Percentiles rank a stretch among this genome's conserved stretches.
These are phyloP conservation scores for Procavia capensis DNA, from an alignment of 2,113 vertebrate species.

Conservation along the genomic window DNA sequence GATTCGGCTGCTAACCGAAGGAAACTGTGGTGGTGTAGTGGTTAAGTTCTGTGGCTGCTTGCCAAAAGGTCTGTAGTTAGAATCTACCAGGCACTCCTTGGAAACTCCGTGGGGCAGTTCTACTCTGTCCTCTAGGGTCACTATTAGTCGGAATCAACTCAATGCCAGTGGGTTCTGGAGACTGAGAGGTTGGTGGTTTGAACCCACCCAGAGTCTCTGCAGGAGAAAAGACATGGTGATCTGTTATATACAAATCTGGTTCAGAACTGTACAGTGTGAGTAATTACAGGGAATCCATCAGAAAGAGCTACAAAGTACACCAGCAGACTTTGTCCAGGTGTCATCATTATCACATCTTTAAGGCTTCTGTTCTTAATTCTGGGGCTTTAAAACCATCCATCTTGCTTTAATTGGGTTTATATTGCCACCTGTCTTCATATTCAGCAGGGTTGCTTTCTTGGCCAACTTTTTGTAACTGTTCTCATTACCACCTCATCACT, in stretches of 20 bases:
- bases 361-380: constrained; percentile 84
- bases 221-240: no score
- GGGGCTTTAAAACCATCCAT: constrained; percentile 89
- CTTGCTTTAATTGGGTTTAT: constrained; percentile 81
- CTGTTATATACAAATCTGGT: background rate
- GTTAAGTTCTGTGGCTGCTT: no score
- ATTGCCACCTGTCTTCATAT: constrained; percentile 82
- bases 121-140: no score
- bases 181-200: no score
- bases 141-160: no score
- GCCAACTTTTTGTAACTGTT: constrained; percentile 92
- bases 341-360: constrained; percentile 17
- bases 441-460: constrained; percentile 87
- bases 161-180: no score
- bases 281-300: background rate
- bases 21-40: no score
- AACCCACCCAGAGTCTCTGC: no score
- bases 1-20: no score
- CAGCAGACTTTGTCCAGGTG: background rate
- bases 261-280: background rate
- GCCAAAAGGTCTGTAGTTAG: no score
- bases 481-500: constrained; percentile 91
- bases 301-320: background rate
- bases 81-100: no score
- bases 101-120: no score